Percentiles rank a stretch among this genome's conserved stretches.
Conservation (phyloP, 2,113 vertebrate genomes). For the Thryonomys swinderianus region DNA sequence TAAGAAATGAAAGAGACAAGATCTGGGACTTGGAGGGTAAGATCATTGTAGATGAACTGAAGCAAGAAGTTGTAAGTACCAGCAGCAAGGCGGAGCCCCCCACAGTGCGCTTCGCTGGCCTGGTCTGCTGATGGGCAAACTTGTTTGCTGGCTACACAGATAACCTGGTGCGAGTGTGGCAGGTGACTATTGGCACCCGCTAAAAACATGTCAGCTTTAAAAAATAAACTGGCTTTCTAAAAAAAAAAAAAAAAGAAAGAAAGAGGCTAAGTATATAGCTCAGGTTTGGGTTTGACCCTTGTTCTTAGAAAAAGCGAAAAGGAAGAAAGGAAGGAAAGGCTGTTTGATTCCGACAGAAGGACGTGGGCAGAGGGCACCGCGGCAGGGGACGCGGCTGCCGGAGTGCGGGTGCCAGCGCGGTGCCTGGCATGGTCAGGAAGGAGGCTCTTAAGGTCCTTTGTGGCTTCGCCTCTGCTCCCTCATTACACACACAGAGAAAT, state of each 20-base stretch:
- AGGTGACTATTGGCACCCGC: slow-evolving; percentile 96
- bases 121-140: slow-evolving; percentile 98
- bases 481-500: background rate
- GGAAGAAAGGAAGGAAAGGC: background rate
- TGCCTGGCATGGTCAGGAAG: background rate
- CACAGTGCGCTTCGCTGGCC: slow-evolving; percentile 95
- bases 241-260: too few relatives aligned
- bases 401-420: accelerated
- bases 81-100: slow-evolving; percentile 98
- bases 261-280: too few relatives aligned
- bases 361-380: background rate
- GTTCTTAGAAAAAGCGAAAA: background rate
- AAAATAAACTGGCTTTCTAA: slow-evolving; percentile 40
- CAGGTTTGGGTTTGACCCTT: background rate
- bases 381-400: background rate
- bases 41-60: slow-evolving; percentile 98
- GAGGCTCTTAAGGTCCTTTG: background rate
- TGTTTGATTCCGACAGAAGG: background rate
- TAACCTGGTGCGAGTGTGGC: slow-evolving; percentile 97
- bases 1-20: background rate
- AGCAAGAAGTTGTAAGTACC: slow-evolving; percentile 98
- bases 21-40: slow-evolving; percentile 98
- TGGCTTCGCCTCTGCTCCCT: background rate
- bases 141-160: slow-evolving; percentile 98
- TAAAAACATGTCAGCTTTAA: slow-evolving; percentile 80